These are phyloP conservation scores for Homarus gammarus DNA, from an alignment of 2,888 invertebrate species.

Conservation along the genomic window DNA sequence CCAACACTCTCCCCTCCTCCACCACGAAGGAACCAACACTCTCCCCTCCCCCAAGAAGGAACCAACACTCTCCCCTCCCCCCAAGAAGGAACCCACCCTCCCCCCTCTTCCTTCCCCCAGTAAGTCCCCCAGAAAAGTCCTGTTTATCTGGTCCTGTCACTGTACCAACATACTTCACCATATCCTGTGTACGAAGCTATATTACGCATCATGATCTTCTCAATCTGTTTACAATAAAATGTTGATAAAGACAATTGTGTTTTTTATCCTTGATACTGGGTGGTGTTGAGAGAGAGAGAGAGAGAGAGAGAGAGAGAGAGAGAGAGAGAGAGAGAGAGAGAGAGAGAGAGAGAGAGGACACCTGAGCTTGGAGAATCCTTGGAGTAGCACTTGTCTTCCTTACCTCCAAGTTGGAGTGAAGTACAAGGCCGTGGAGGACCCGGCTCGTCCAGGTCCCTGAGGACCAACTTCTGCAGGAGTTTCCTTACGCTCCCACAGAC, in stretches of 20 bases:
- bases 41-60: too few species aligned
- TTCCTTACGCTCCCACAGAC: background rate
- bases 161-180: background rate
- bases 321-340: background rate
- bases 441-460: background rate
- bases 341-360: background rate
- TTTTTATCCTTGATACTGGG: background rate
- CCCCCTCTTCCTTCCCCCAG: too few species aligned
- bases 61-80: too few species aligned
- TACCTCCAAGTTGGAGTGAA: background rate
- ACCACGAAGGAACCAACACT: too few species aligned
- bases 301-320: slow-evolving; percentile 8
- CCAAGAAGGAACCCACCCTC: too few species aligned
- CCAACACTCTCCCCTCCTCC: too few species aligned
- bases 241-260: background rate
- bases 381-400: background rate
- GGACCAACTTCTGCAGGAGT: background rate
- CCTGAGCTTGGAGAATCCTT: too few species aligned
- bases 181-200: background rate
- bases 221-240: slow-evolving; percentile 12
- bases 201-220: background rate
- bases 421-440: background rate
- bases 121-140: too few species aligned
- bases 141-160: background rate
- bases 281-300: background rate